Evolutionary conservation across 1,140 invertebrate species (phyloP), one percentile per base, ranked within the genome.

Genomic region (Fopius arisanus): DNA sequence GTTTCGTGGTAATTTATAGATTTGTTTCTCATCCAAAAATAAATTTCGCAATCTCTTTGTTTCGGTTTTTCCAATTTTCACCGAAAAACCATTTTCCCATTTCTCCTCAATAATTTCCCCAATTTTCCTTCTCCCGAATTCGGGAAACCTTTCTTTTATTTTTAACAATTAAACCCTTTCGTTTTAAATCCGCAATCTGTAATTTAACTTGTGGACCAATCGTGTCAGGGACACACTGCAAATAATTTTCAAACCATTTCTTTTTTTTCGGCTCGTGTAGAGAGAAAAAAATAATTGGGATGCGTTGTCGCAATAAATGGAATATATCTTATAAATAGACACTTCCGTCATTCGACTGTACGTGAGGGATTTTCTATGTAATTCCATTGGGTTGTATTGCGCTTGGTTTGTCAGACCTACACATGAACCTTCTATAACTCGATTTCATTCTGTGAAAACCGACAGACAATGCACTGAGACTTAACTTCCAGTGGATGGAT

Each of bases 291-390:
- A 68, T 59, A 70, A 59, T 26, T 19, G 23, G 51, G 65, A 71
- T 28, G 74, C 23, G 54, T 77, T 73, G 66, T 68, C 62, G 76
- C 74, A 75, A 68, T 51, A 71, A 65, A 74, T 72, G 75, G 72
- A 77, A 77, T 59, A 69, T 71, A 59, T 74, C 65, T 73, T 83
- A 83, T 82, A 83, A 83, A 83, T 83, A 83, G 82, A 79, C 26
- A 72, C 78, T 81, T 78, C 78, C 81, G 80, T 83, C 81, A 81
- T 54, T 75, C 41, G 76, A 77, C 33, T 73, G 70, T 72, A 67
- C 40, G 31, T 68, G 16, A 6, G 19, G 19, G 54, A 9, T 59
- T 59, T 12, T 28, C 54, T 26, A 59, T 59, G 54, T 59, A 12
- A 26, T 59, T 59, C 19, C 54, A 19, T 59, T 3, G 54, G 3